A percentile compares a stretch with the other conserved stretches of the same genome.
Evolutionary conservation across 2,797 vertebrate species (phyloP).

Genomic region (Tadarida brasiliensis): DNA sequence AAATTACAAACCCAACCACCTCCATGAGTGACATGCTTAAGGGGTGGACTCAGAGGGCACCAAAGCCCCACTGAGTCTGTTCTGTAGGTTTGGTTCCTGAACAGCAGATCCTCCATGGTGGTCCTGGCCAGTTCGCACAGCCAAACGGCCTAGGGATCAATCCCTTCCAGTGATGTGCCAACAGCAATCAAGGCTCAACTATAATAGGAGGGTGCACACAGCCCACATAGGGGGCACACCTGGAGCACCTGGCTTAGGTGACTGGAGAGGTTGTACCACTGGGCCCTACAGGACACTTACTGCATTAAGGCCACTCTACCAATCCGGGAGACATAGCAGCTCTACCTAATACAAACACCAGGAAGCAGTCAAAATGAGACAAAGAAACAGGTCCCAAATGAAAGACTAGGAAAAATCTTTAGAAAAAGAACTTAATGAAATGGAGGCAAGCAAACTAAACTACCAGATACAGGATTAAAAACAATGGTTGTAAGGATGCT

Average conservation of each 20-base stretch:
- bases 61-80: background rate
- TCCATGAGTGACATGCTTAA: background rate
- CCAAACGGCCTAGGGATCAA: background rate
- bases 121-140: background rate
- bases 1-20: background rate
- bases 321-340: background rate
- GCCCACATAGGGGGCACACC: background rate
- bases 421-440: background rate
- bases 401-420: background rate
- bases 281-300: background rate
- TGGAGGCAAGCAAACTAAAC: background rate
- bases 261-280: background rate
- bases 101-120: background rate
- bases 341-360: background rate
- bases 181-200: background rate
- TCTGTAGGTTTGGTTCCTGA: background rate
- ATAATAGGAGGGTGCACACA: background rate
- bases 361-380: background rate
- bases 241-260: background rate
- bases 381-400: background rate
- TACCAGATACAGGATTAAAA: background rate
- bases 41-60: background rate
- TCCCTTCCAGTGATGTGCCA: background rate
- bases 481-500: background rate
- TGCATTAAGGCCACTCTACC: background rate